phyloP scores from a whole-genome alignment of 2,888 invertebrate genomes.

The Alloplasta piceator region DNA sequence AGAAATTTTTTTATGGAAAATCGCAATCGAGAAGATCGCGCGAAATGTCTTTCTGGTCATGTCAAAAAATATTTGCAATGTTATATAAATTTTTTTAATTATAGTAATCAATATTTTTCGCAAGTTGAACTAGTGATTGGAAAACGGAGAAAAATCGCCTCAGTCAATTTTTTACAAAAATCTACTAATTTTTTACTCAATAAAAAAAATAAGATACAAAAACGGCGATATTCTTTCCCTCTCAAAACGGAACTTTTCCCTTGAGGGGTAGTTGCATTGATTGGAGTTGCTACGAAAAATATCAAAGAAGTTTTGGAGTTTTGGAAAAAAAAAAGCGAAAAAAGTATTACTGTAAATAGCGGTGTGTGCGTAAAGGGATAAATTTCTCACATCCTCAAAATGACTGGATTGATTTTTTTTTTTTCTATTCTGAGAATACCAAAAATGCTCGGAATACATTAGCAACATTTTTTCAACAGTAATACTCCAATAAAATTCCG shows the following conservation, averaged over 20 bases:
- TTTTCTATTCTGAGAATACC: constrained; percentile 58
- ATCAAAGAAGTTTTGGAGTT: too few relatives aligned
- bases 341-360: constrained; percentile 31
- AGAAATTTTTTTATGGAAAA: too few relatives aligned
- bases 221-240: neutral
- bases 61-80: too few relatives aligned
- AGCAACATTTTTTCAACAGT: constrained; percentile 50
- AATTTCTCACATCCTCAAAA: too few relatives aligned
- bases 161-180: too few relatives aligned
- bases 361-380: constrained; percentile 15
- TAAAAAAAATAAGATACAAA: constrained; percentile 20
- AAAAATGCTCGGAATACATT: constrained; percentile 31
- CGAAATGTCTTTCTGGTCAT: too few relatives aligned
- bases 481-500: constrained; percentile 69
- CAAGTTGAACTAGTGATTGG: too few relatives aligned
- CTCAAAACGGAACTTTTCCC: constrained; percentile 29
- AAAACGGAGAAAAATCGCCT: too few relatives aligned
- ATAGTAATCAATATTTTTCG: too few relatives aligned
- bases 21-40: too few relatives aligned
- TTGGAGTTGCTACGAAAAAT: neutral
- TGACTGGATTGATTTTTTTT: too few relatives aligned
- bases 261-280: constrained; percentile 53
- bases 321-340: constrained; percentile 7
- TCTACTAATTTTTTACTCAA: neutral
- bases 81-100: too few relatives aligned